A percentile compares a stretch with the other conserved stretches of the same genome.
These are phyloP conservation scores for Nemurella pictetii DNA, from an alignment of 2,888 invertebrate species.

Conservation along the genomic window DNA sequence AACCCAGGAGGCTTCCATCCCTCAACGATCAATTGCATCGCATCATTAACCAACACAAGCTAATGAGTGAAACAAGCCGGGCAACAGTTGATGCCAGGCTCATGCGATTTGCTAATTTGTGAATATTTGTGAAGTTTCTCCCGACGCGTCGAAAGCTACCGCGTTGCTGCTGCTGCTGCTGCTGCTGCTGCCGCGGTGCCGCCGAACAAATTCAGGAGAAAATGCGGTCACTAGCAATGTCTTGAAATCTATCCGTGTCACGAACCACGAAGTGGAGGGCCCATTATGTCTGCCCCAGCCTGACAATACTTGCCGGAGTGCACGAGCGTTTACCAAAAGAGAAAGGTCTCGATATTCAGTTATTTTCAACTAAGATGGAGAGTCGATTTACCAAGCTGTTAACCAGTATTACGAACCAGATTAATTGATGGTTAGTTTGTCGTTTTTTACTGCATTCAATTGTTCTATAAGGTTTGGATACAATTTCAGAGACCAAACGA, in stretches of 20 bases:
- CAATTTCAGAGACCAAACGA: neutral
- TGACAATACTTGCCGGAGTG: too few species aligned
- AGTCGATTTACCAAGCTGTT: neutral
- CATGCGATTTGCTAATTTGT: neutral
- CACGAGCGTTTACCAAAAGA: too few species aligned
- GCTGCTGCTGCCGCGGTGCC: neutral
- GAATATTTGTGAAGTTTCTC: neutral
- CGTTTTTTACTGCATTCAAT: neutral
- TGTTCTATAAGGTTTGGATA: neutral
- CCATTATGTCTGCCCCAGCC: too few species aligned
- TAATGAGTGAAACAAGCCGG: too few species aligned
- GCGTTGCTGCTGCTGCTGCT: too few species aligned
- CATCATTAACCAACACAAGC: too few species aligned
- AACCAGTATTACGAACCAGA: neutral
- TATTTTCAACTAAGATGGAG: neutral
- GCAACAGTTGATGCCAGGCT: neutral
- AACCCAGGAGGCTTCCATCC: too few species aligned
- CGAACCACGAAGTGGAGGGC: neutral
- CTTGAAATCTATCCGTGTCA: neutral
- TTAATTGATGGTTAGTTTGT: too few species aligned
- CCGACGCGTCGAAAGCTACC: too few species aligned
- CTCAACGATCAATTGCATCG: too few species aligned
- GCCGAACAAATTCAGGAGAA: neutral
- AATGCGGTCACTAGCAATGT: neutral
- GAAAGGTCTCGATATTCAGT: neutral